These are phyloP conservation scores for Chydorus sphaericus DNA, from an alignment of 2,888 invertebrate genomes.

Conservation along the genomic window DNA sequence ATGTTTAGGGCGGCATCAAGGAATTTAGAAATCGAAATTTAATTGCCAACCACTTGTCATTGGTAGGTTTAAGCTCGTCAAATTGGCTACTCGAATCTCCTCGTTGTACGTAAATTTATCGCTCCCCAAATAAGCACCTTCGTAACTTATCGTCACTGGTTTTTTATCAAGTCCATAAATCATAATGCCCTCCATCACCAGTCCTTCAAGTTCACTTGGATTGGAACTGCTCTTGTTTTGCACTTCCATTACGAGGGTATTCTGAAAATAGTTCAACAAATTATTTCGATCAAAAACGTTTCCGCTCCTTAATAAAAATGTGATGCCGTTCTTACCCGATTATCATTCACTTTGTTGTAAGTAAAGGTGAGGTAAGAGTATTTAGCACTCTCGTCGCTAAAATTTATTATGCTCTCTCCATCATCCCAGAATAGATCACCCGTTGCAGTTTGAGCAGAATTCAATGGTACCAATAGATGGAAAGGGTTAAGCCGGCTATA, in stretches of 20 bases:
- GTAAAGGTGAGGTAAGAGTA: background rate
- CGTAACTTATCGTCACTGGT: background rate
- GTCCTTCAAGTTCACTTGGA: background rate
- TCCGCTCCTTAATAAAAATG: background rate
- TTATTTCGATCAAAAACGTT: background rate
- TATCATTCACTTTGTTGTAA: background rate
- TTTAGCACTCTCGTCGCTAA: background rate
- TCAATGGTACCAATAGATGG: constrained; percentile 23
- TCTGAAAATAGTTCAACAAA: background rate
- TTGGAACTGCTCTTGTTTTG: background rate
- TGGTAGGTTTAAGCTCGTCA: background rate
- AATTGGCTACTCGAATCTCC: background rate
- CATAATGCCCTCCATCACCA: background rate
- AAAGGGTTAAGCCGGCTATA: constrained; percentile 22
- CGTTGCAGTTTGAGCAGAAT: constrained; percentile 19
- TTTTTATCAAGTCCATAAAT: background rate
- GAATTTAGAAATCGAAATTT: background rate
- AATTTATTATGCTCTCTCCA: constrained; percentile 22
- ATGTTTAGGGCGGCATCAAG: too few relatives aligned
- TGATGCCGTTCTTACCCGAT: background rate
- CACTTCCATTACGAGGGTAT: background rate
- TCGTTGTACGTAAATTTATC: too few relatives aligned
- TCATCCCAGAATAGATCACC: constrained; percentile 25
- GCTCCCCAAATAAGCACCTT: background rate
- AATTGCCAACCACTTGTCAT: background rate